These are phyloP conservation scores for Podarcis cretensis DNA, from an alignment of 2,113 vertebrate genomes.

Conservation along the genomic window DNA sequence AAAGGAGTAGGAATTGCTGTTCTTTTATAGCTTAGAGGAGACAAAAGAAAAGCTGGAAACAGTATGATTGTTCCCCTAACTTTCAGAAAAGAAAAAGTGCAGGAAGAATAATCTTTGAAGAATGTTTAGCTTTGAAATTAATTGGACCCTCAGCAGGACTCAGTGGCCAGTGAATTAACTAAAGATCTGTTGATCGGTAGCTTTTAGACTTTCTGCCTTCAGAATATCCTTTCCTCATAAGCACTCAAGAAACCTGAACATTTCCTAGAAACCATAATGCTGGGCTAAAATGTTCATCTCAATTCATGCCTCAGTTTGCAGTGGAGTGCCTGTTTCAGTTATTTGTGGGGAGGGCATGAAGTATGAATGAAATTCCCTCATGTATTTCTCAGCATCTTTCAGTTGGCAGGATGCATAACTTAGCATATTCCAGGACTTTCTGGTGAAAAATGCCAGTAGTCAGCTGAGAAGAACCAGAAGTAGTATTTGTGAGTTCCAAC, in stretches of 20 bases:
- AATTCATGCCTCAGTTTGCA: too few relatives aligned
- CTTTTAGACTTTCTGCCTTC: background rate
- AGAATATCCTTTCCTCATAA: background rate
- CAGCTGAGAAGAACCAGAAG: background rate
- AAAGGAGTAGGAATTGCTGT: conserved; percentile 13
- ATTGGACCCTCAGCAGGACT: background rate
- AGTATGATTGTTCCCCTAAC: background rate
- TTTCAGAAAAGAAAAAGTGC: background rate
- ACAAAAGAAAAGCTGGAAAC: background rate
- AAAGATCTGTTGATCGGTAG: background rate
- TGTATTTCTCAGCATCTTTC: background rate
- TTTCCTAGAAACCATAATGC: background rate
- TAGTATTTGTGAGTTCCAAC: background rate
- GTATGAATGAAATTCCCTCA: background rate
- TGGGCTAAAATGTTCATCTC: background rate
- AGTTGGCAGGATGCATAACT: background rate
- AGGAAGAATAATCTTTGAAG: background rate
- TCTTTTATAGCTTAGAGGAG: background rate
- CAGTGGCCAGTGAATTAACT: background rate
- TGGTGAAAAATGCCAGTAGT: background rate
- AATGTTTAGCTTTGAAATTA: background rate
- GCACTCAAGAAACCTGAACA: background rate
- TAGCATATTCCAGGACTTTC: background rate
- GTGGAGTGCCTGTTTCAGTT: background rate
- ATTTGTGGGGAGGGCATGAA: background rate